Evolutionary conservation across 2,797 vertebrate genomes (phyloP), one percentile per base, ranked within the genome.

Genomic region (Melanotaenia pygmaea): DNA sequence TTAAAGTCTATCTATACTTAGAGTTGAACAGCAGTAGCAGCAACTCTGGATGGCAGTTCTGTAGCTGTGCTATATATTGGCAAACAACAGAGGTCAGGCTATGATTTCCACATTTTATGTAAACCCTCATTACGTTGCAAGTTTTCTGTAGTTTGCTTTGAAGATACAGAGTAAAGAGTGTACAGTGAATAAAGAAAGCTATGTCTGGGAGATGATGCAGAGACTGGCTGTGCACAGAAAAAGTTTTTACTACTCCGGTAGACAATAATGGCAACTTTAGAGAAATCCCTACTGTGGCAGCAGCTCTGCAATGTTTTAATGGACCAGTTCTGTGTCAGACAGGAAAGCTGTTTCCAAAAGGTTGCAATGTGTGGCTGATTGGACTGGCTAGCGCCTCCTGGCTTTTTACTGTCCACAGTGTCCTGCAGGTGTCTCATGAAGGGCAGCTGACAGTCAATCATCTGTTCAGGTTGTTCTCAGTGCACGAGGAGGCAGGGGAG

Each of bases 381-480:
- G 68, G 77, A 72, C 30, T 14, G 26, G 64, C 77, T 74, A 79
- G 53, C 76, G 63, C 37, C 16, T 71, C 64, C 65, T n/a, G 67
- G 64, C 40, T 81, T 79, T 77, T 78, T 80, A 72, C 72, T 67
- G 67, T 66, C 71, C 34, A 5, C 53, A 13, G 80, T 72, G 74
- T 76, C 64, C 3, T 50, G 61, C 80, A 83, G 79, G 81, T 82
- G 84, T 75, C 85, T 81, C 72, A 38, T 47, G 67, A 74, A 74
- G 80, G 74, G 73, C 64, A 82, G 77, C 83, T 79, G 87, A 90
- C 86, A 82, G 86, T 90, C 90, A 89, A 86, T 91, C 88, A 89
- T 77, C 72, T 70, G 73, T 82, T 85, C 69, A 45, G 74, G 75
- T 47, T 66, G 64, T 72, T 79, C 76, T 70, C 64, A 20, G 64